Evolutionary conservation across 2,797 vertebrate species (phyloP), one percentile per base, ranked within the genome.

Genomic region (Apodemus agrarius): DNA sequence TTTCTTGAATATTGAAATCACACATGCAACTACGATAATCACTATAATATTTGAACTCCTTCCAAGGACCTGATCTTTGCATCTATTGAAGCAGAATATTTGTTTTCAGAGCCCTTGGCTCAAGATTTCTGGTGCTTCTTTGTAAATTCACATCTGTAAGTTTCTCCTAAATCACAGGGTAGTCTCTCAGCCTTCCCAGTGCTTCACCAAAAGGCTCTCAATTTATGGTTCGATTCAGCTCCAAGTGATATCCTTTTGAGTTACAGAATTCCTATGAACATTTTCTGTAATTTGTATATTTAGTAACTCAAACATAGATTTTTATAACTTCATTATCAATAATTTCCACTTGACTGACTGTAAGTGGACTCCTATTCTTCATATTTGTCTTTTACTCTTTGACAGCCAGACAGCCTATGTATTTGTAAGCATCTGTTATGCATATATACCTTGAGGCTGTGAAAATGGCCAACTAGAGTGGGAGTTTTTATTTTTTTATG

Each of bases 241-340:
- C 19, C 72, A 89, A 93, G 21, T 82, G 26, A 80, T 79, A 76
- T 54, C 65, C 81, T 79, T 90, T 78, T 84, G 17, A 90, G 43
- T 89, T 79, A 67, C 6, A 91, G 59, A 97, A 91, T 89, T 91
- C 57, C 92, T 29, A 43, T 83, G 10, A 96, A 94, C 67, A 52
- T 59, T 85, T 89, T 95, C 19, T 93, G 37, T 29, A 52, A 31
- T 89, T 89, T 91, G 61, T 74, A 82, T 34, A 78, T 89, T 26
- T 19, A 78, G 11, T 85, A 52, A 92, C 59, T 85, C 14, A 86
- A 74, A 12, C 17, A 72, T 91, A 89, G 40, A 49, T 79, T 95
- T 92, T 67, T 76, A 76, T 95, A 1, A 92, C 79, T 91, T 54
- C 9, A 52, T 57, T 24, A 43, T 93, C 12, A 63, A 0, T 82